Base-by-base conservation (phyloP, 2,888 invertebrate genomes). In the Liopterus haemorrhoidalis region DNA sequence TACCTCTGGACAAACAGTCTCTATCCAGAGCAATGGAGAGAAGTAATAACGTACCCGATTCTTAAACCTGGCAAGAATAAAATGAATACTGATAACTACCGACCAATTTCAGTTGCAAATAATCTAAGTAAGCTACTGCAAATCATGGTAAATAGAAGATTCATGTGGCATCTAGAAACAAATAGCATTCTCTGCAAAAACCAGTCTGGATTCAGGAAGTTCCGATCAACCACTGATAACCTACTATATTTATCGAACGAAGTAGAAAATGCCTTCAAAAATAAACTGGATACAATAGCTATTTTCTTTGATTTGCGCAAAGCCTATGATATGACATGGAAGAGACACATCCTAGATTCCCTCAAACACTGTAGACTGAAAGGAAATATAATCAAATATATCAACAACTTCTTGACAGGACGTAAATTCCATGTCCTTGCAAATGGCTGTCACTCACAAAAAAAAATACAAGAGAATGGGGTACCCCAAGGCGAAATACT, bases 401-500 rank as follows among this genome's bases (percentile, higher is more conserved):
- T 40, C 12, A 14, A 28, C 6, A 30, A 19, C 11, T 40, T 40
- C 14, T 20, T 40, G 8, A 28, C 2, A 4, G 28, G 30, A 27
- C 16, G 40, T 11, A 11, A 27, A 27, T 40, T 40, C 19, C 5
- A 12, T 5, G 30, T 30, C 4, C 18, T 20, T 11, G 12, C 30
- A 9, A 16, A 16, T n/a, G 21, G 20, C 9, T 9, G 14, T 2
- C 9, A 9, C 9, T 40, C 40, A 3, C 16, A 5, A 6, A 18
- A 6, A 15, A 14, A 36, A 14, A 14, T 12, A 12, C 12, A 22
- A 14, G 41, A 48, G 27, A 53, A 49, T n/a, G 46, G 46, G 5
- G 43, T 53, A 5, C 45, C 51, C 8, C 46, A 52, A 37, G 49
- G 49, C 1, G 43, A 48, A 2, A 37, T 47, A 9, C 21, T 49